Percentiles rank a stretch among this genome's conserved stretches.
Conservation (phyloP, 2,797 vertebrate species). For the Cheirogaleus major region DNA sequence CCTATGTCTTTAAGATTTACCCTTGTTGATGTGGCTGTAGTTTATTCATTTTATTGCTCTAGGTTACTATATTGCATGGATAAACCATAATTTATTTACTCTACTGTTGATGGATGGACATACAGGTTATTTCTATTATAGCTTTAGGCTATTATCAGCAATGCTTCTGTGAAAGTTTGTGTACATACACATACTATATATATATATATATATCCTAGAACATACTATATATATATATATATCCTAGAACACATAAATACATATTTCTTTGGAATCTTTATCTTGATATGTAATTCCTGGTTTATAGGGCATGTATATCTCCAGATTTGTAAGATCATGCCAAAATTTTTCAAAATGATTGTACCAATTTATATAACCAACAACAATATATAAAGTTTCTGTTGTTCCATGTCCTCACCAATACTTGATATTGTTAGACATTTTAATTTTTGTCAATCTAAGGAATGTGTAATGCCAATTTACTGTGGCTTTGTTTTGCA, state of each 20-base stretch:
- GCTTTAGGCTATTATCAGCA: neutral
- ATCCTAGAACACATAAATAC: neutral
- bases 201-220: neutral
- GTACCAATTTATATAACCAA: neutral
- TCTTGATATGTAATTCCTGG: neutral
- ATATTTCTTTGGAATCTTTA: conserved; percentile 10
- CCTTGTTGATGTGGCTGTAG: neutral
- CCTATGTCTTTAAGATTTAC: neutral
- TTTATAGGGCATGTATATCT: neutral
- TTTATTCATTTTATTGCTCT: conserved; percentile 4
- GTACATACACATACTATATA: neutral
- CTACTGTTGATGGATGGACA: neutral
- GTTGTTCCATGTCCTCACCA: neutral
- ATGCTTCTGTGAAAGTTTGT: neutral
- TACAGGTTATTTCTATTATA: neutral
- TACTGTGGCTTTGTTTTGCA: neutral
- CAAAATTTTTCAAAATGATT: neutral
- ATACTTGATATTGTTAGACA: neutral
- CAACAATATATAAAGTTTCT: neutral
- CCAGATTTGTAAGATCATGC: neutral
- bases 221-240: neutral
- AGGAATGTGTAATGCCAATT: neutral
- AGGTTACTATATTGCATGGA: neutral
- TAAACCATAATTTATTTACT: neutral
- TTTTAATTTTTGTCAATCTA: neutral